Evolutionary conservation across 2,113 vertebrate genomes (phyloP), one percentile per base, ranked within the genome.

Genomic region (Hypanus sabinus): DNA sequence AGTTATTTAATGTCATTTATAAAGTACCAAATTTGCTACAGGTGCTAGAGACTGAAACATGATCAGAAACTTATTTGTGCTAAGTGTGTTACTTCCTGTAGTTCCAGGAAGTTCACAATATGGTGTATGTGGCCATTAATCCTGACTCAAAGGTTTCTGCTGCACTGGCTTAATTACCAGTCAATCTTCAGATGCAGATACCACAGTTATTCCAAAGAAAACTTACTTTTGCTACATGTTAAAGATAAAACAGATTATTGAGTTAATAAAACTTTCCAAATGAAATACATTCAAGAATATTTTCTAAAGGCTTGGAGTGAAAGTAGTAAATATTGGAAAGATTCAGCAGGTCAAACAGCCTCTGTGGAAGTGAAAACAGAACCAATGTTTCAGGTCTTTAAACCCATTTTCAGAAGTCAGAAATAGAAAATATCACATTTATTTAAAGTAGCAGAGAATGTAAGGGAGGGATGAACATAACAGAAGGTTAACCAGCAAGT

Each of bases 21-120:
- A 65, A 16, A 65, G 36, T 60, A 90, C 57, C 33, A 20, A 33
- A 90, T 65, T 33, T 90, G 27, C 14, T 27, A 88, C 30, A 30
- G 57, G 85, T 33, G 46, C 80, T 46, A 27, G 80, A 83, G 46
- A 55, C 46, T 83, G 57, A 65, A 62, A 65, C 30, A 33, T 65
- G 85, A 90, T 90, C 16, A n/a, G 85, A 65, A 90, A 65, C 85
- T 90, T 14, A 90, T 62, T 90, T 90, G 60, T 62, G 85, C 85
- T n/a, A 65, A 90, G 30, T 60, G n/a, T 11, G 0, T 90, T 90
- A 65, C 60, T 33, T 33, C 14, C 60, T n/a, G 30, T 60, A 18
- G 30, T 18, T 65, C 65, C 30, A 90, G 33, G n/a, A 5, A 33
- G 33, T 33, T 6, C 60, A 65, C 60, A 65, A 16, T 12, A 65